Evolutionary conservation across 1,140 invertebrate species (phyloP).

Genomic region (Arion vulgaris): DNA sequence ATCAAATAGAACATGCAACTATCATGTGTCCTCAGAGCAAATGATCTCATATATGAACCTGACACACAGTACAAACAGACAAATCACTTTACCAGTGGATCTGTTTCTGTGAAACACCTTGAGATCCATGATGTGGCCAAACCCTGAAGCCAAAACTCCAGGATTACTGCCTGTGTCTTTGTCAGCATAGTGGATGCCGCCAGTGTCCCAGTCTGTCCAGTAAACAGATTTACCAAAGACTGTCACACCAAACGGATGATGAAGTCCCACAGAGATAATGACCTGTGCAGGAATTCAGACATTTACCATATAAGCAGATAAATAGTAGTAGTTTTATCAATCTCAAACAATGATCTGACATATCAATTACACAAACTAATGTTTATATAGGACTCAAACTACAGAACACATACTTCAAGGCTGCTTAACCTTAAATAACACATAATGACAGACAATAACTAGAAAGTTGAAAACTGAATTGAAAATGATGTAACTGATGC

Average conservation of each 20-base stretch:
- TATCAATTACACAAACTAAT: too few species aligned
- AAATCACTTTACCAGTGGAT: slow-evolving; percentile 70
- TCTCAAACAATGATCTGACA: too few species aligned
- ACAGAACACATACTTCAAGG: too few species aligned
- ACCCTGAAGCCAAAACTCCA: slow-evolving; percentile 70
- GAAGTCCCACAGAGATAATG: slow-evolving; percentile 77
- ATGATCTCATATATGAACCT: too few species aligned
- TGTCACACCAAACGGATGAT: slow-evolving; percentile 94
- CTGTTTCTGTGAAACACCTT: slow-evolving; percentile 85
- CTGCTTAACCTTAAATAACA: too few species aligned
- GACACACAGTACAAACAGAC: background rate
- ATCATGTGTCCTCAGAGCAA: too few species aligned
- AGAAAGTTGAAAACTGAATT: too few species aligned
- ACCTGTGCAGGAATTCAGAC: slow-evolving; percentile 47
- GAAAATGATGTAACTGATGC: too few species aligned
- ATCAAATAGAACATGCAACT: too few species aligned
- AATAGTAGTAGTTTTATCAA: too few species aligned
- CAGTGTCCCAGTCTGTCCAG: slow-evolving; percentile 93
- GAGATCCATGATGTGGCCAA: slow-evolving; percentile 87
- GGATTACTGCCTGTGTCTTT: slow-evolving; percentile 88
- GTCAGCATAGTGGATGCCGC: slow-evolving; percentile 65
- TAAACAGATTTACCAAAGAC: slow-evolving; percentile 93
- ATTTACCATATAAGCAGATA: background rate
- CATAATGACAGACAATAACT: too few species aligned
- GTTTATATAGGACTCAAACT: too few species aligned